phyloP scores from a whole-genome alignment of 1,140 invertebrate genomes.

The Notospermus geniculatus region DNA sequence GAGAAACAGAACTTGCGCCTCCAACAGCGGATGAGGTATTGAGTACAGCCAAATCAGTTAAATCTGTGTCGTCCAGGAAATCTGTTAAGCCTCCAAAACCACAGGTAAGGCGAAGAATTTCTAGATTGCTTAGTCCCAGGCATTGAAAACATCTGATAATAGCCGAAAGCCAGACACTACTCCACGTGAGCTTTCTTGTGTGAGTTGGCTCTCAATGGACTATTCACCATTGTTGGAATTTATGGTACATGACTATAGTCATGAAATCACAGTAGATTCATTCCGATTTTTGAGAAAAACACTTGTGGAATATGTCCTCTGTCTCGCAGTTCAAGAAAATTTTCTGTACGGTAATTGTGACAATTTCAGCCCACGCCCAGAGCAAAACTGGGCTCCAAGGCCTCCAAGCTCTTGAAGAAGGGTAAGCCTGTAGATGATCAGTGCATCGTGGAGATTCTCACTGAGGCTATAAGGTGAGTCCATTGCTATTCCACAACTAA shows the following conservation, averaged over 20 bases:
- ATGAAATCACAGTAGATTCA: not conserved
- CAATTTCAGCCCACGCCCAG: conserved; percentile 46
- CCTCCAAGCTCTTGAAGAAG: conserved; percentile 43
- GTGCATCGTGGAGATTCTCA: conserved; percentile 46
- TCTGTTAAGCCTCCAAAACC: conserved; percentile 6
- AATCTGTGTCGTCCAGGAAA: conserved; percentile 12
- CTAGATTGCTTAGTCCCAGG: not conserved
- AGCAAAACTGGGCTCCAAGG: conserved; percentile 49
- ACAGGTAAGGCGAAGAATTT: no score
- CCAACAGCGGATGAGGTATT: not conserved
- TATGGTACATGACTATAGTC: no score
- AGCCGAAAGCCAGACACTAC: no score
- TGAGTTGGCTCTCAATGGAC: no score
- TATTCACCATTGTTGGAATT: no score
- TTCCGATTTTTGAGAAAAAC: not conserved
- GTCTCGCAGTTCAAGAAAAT: no score
- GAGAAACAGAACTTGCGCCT: not conserved
- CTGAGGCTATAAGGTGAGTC: conserved; percentile 47
- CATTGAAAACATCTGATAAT: not conserved
- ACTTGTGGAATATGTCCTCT: no score
- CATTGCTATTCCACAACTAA: not conserved
- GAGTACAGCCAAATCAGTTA: not conserved
- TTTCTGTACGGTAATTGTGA: conserved; percentile 45
- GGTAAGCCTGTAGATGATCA: conserved; percentile 50
- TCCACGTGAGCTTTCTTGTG: no score